Conservation (phyloP, 2,888 invertebrate species). For the Adelognathus sp. region DNA sequence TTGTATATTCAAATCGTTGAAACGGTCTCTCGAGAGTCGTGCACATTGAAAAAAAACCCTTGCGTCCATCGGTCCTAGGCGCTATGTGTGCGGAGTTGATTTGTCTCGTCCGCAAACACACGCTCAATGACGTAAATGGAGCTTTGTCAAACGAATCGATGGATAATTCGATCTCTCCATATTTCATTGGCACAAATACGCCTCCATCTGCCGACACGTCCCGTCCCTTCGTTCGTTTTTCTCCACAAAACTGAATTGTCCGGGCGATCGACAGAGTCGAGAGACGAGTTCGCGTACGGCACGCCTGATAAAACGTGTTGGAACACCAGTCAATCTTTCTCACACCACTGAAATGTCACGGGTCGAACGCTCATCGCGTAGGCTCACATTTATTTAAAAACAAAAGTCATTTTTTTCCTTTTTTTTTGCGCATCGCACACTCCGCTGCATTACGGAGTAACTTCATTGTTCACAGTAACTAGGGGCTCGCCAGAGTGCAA, state of each 20-base stretch:
- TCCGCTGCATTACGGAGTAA: background rate
- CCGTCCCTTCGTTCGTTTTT: conserved; percentile 15
- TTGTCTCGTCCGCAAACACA: background rate
- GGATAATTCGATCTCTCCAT: conserved; percentile 35
- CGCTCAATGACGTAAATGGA: conserved; percentile 31
- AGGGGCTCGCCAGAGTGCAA: background rate
- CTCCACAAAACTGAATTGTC: conserved; percentile 40
- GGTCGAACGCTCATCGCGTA: conserved; percentile 5
- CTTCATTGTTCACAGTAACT: background rate
- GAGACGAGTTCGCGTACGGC: conserved; percentile 44
- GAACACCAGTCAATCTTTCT: conserved; percentile 13
- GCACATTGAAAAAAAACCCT: background rate
- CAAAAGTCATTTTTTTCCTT: background rate
- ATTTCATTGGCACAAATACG: conserved; percentile 25
- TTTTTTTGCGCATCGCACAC: background rate
- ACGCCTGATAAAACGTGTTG: conserved; percentile 19
- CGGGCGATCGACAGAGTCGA: conserved; percentile 24
- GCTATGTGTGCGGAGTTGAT: background rate
- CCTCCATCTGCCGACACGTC: background rate
- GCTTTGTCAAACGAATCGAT: conserved; percentile 41
- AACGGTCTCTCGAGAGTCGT: background rate
- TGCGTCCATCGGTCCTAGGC: background rate
- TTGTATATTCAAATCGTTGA: background rate
- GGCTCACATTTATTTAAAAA: conserved; percentile 13
- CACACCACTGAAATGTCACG: background rate